Percentiles rank a stretch among this genome's conserved stretches.
Evolutionary conservation across 2,888 invertebrate genomes (phyloP).

Genomic region (Polydrusus cervinus): DNA sequence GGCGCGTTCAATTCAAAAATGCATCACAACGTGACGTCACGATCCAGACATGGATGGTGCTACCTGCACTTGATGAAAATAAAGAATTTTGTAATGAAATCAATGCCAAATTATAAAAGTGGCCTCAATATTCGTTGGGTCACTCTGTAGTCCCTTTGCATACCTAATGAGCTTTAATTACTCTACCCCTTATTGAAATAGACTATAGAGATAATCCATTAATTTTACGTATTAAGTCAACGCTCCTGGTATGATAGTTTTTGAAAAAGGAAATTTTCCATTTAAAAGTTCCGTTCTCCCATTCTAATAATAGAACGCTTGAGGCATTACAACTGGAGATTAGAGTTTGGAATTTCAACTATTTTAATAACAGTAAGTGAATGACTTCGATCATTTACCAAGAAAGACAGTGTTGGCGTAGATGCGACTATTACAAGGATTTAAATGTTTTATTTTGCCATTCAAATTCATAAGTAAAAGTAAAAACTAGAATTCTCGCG

Average conservation of each 20-base stretch:
- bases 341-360: slow-evolving; percentile 48
- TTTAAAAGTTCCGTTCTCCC: slow-evolving; percentile 50
- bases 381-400: slow-evolving; percentile 39
- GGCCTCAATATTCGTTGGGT: too few species aligned
- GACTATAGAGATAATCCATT: too few species aligned
- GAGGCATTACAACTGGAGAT: slow-evolving; percentile 45
- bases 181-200: too few species aligned
- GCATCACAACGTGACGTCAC: too few species aligned
- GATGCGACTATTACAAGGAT: neutral
- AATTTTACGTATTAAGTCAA: neutral
- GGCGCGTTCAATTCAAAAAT: too few species aligned
- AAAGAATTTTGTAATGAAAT: too few species aligned
- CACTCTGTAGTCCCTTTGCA: too few species aligned
- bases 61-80: too few species aligned
- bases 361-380: slow-evolving; percentile 51
- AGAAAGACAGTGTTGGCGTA: neutral
- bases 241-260: neutral
- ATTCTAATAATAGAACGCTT: slow-evolving; percentile 51
- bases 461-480: neutral
- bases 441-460: neutral
- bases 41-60: too few species aligned
- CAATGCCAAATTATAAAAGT: too few species aligned
- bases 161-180: too few species aligned
- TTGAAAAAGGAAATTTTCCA: slow-evolving; percentile 35
- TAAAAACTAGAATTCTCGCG: too few species aligned